Evolutionary conservation across 2,888 invertebrate species (phyloP).

Genomic region (Tubulanus polymorphus): DNA sequence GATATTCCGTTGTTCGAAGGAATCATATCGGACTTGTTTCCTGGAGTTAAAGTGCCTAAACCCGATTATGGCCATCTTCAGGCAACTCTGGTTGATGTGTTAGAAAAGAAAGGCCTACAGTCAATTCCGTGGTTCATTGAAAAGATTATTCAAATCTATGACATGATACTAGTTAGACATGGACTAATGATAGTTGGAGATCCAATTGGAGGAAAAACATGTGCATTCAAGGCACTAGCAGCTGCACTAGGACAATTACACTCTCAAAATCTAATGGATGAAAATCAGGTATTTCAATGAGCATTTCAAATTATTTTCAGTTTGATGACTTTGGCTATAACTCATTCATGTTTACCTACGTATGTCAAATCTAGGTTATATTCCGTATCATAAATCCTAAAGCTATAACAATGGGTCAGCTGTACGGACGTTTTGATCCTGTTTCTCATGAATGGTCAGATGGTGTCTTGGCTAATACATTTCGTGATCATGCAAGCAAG

Average conservation of each 20-base stretch:
- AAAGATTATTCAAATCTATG: slow-evolving; percentile 53
- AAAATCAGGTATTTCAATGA: slow-evolving; percentile 32
- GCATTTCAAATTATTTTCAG: neutral
- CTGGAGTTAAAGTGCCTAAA: slow-evolving; percentile 43
- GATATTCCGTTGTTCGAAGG: slow-evolving; percentile 53
- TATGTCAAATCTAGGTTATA: slow-evolving; percentile 30
- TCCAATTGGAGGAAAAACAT: slow-evolving; percentile 50
- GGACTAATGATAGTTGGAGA: slow-evolving; percentile 53
- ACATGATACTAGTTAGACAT: slow-evolving; percentile 52
- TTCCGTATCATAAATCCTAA: slow-evolving; percentile 51
- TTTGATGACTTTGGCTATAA: neutral
- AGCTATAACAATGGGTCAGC: slow-evolving; percentile 51
- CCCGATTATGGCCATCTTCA: slow-evolving; percentile 46
- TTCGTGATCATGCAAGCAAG: slow-evolving; percentile 49
- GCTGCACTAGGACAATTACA: slow-evolving; percentile 37
- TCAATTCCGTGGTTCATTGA: slow-evolving; percentile 48
- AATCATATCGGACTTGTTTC: slow-evolving; percentile 52
- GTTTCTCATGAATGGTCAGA: slow-evolving; percentile 54
- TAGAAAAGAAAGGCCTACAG: slow-evolving; percentile 37
- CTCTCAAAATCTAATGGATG: slow-evolving; percentile 40
- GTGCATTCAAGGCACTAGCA: slow-evolving; percentile 40
- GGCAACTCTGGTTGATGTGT: slow-evolving; percentile 31
- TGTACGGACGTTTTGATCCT: slow-evolving; percentile 53
- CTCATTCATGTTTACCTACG: neutral
- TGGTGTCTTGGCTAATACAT: slow-evolving; percentile 52